Conservation (phyloP, 2,113 vertebrate genomes). For the Blennius ocellaris region DNA sequence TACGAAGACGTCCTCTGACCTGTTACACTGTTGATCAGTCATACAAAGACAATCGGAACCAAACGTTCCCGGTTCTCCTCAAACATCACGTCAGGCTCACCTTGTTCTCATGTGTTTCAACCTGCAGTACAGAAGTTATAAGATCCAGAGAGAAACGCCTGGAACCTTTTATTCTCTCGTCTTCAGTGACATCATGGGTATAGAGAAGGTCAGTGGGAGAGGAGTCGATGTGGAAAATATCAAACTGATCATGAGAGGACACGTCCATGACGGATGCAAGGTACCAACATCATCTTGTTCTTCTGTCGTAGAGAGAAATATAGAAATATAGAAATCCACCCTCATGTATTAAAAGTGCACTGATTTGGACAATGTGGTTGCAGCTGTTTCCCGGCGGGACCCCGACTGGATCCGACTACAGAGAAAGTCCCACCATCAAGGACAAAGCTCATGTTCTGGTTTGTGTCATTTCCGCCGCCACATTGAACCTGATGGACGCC, state of each 20-base stretch:
- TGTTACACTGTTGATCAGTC: neutral
- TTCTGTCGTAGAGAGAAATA: no score
- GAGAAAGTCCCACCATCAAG: neutral
- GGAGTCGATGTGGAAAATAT: constrained; percentile 28
- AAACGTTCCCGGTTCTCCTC: no score
- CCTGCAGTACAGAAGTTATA: constrained; percentile 36
- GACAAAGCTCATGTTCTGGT: neutral
- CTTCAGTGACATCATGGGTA: constrained; percentile 57
- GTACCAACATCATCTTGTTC: constrained; percentile 5
- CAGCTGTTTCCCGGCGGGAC: neutral
- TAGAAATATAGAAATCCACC: no score
- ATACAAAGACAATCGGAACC: no score
- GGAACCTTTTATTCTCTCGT: neutral
- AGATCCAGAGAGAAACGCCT: neutral
- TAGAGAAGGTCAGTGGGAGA: neutral
- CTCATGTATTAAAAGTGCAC: no score
- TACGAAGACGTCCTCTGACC: neutral
- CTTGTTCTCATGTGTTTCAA: neutral
- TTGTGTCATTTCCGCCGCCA: neutral
- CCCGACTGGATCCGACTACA: neutral
- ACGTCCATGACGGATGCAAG: constrained; percentile 33
- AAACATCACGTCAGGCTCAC: no score
- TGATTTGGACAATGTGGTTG: no score
- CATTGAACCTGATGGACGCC: neutral
- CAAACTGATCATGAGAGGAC: constrained; percentile 36